Percentiles rank a stretch among this genome's conserved stretches.
These are phyloP conservation scores for Bombyx mori DNA, from an alignment of 1,140 invertebrate genomes.

Conservation along the genomic window DNA sequence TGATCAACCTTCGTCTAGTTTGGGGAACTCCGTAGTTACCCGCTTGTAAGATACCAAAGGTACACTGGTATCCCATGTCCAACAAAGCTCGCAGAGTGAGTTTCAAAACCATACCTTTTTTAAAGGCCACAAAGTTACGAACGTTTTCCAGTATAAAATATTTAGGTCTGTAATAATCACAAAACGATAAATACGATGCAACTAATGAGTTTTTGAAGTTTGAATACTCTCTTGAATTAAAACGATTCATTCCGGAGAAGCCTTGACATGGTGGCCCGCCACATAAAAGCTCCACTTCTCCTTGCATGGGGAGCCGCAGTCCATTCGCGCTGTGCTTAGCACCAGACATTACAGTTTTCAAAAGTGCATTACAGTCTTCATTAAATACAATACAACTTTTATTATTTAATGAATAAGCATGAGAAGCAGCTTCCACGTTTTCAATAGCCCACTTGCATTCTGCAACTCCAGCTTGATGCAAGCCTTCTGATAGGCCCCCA, in stretches of 20 bases:
- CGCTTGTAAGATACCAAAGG: conserved; percentile 89
- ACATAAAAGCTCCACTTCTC: conserved; percentile 88
- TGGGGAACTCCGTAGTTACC: conserved; percentile 91
- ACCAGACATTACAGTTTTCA: conserved; percentile 77
- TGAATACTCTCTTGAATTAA: conserved; percentile 90
- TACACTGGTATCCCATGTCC: conserved; percentile 91
- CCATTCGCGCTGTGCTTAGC: conserved; percentile 58
- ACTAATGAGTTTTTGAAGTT: conserved; percentile 91
- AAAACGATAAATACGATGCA: conserved; percentile 87
- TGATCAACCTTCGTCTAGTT: conserved; percentile 83
- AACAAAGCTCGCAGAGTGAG: conserved; percentile 83
- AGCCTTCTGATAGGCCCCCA: conserved; percentile 82
- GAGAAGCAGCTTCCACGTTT: conserved; percentile 82
- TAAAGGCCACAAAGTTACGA: conserved; percentile 87
- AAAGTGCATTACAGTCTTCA: conserved; percentile 85
- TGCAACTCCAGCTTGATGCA: conserved; percentile 80
- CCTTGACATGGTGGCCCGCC: conserved; percentile 95
- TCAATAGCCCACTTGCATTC: conserved; percentile 88
- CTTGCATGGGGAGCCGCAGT: conserved; percentile 80
- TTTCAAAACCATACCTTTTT: conserved; percentile 87
- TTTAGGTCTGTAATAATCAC: conserved; percentile 89
- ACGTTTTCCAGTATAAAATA: conserved; percentile 92
- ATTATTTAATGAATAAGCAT: conserved; percentile 87
- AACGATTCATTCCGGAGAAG: conserved; percentile 92
- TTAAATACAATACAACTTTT: conserved; percentile 81